Base-by-base conservation (phyloP, 2,797 vertebrate genomes). In the Dipus sagitta region DNA sequence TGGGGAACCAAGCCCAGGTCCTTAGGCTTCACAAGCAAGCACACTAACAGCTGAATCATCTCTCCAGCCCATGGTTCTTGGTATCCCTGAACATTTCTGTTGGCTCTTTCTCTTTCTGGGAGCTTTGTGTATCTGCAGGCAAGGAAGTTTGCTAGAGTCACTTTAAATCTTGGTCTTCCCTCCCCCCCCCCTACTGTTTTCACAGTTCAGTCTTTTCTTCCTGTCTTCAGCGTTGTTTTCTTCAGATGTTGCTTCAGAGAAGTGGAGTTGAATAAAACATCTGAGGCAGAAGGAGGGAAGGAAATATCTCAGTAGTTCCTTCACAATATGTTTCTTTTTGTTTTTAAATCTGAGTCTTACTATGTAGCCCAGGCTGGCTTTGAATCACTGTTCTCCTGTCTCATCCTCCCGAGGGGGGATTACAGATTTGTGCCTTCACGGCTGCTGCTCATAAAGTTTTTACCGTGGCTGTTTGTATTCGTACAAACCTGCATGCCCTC, bases 191-290 rank as follows among this genome's bases (percentile, higher is more conserved):
- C 58, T 13, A 15, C 52, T 28, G 18, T 74, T 80, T 79, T 70
- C 14, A 70, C 62, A 78, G 84, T 68, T n/a, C 9, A 34, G 74
- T 32, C 21, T 64, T 15, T 85, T 38, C 32, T 74, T 91, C 62
- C 76, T 83, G 86, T 78, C 38, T 86, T 75, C 60, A 74, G 11
- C 88, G 80, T 90, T 88, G 62, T 79, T 78, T 92, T 72, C 78
- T 93, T 78, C 54, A 78, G 15, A 20, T 91, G 89, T 94, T 93
- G 70, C 85, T 89, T 74, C 74, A 90, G 60, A 93, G 30, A 85
- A 91, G 72, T 78, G 70, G 38, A 94, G 87, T n/a, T 80, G 20
- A 74, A 34, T 88, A 76, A 65, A 65, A 86, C 34, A 64, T 88
- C 58, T 80, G 42, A 82, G 17, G 28, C 78, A 34, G n/a, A 93